Conservation (phyloP, 2,113 vertebrate species). For the Mesoclemmys tuberculata region DNA sequence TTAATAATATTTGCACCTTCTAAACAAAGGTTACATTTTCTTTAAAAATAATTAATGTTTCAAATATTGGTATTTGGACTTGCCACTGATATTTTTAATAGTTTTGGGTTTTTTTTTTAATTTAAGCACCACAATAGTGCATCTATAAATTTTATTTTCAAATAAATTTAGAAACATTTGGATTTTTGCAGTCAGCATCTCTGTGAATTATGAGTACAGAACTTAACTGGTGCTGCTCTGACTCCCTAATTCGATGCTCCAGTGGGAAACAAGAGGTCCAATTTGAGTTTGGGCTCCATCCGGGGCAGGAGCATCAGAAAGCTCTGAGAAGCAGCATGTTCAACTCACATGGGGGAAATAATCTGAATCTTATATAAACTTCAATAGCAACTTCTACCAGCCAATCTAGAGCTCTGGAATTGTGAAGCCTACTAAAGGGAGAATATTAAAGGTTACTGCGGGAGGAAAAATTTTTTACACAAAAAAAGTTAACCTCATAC, state of each 20-base stretch:
- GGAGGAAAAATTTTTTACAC: neutral
- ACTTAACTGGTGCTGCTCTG: neutral
- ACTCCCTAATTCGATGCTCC: neutral
- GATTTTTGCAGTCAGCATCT: neutral
- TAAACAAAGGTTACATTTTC: neutral
- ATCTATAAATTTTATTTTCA: neutral
- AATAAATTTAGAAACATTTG: neutral
- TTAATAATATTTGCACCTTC: neutral
- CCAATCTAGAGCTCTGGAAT: neutral
- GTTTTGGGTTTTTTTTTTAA: neutral
- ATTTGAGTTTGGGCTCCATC: neutral
- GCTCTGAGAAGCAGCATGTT: neutral
- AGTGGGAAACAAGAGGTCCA: neutral
- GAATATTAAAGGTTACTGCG: neutral
- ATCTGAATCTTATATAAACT: neutral
- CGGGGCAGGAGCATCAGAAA: neutral
- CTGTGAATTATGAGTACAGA: neutral
- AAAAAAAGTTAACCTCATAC: neutral
- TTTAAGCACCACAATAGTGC: neutral
- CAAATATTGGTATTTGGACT: neutral
- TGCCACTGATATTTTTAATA: neutral
- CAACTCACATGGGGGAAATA: neutral
- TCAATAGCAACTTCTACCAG: neutral
- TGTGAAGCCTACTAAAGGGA: neutral
- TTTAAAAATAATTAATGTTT: neutral